Evolutionary conservation across 1,140 invertebrate species (phyloP), one percentile per base, ranked within the genome.

Genomic region (Drosophila triauraria): DNA sequence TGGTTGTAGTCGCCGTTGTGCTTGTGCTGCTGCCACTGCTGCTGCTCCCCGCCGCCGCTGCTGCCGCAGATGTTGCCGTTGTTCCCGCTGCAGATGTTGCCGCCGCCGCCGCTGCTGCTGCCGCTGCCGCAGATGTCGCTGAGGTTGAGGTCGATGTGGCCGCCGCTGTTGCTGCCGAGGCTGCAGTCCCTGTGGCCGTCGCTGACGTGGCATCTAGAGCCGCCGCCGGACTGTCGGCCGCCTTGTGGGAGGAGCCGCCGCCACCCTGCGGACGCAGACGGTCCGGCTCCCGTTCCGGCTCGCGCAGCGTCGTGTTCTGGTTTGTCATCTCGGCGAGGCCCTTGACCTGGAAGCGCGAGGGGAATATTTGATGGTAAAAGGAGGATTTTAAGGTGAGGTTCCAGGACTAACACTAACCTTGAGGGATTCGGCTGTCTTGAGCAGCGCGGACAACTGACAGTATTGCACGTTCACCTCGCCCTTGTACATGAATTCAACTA

Each of bases 401-500:
- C 0, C 15, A 9, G 17, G 5, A 0, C 13, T 7, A n/a, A n/a
- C n/a, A 58, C 67, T 90, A 72, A 96, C 96, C 94, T 98, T 97
- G 46, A 98, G 95, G 93, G 97, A 98, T 94, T 98, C 97, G 78
- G 98, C 98, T 86, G 97, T 98, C 94, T 98, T 98, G 77, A 98
- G 95, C 82, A 98, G 95, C 78, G 96, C 96, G 84, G 96, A 96
- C 87, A 98, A 94, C 94, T 98, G 97, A 94, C 97, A 97, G 93
- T 98, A 97, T 93, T 98, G 96, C 80, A 98, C 97, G 95, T 97
- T 98, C 78, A 98, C 97, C 94, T 98, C 97, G 82, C 97, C 97
- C 93, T 97, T 97, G 95, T 98, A 98, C 97, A 98, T 99, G 95
- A 98, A 98, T 94, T 98, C 97, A 92, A 98, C 96, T 91, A 98